These are phyloP conservation scores for Netelia fuscicornis DNA, from an alignment of 2,888 invertebrate genomes.

Conservation along the genomic window DNA sequence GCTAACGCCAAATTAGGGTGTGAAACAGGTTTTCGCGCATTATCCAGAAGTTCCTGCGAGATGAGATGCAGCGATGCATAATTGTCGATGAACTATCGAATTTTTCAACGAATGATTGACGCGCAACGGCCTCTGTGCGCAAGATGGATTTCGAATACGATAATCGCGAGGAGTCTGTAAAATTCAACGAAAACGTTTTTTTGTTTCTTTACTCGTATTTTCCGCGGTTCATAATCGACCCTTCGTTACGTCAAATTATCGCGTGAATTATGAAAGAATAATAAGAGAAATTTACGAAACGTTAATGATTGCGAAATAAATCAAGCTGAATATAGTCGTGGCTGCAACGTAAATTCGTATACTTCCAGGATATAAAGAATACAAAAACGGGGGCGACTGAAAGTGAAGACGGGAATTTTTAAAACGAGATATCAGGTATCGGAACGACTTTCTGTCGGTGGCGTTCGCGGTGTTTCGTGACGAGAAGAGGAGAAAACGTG, in stretches of 20 bases:
- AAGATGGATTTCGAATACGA: not conserved
- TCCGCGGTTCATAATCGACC: conserved; percentile 9
- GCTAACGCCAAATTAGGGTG: not conserved
- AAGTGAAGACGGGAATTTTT: conserved; percentile 3
- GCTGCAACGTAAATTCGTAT: not conserved
- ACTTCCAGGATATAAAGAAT: not conserved
- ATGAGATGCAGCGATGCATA: conserved; percentile 1
- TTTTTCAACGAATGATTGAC: conserved; percentile 15
- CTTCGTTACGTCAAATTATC: conserved; percentile 27
- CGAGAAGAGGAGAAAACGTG: conserved; percentile 8
- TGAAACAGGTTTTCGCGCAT: not conserved
- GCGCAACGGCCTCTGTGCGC: not conserved
- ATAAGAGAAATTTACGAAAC: not conserved
- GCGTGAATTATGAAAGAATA: conserved; percentile 12
- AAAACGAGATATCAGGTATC: not conserved
- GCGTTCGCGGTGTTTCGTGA: conserved; percentile 24
- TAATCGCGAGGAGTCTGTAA: conserved; percentile 3
- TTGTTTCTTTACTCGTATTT: not conserved
- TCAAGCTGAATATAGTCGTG: not conserved
- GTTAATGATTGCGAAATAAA: conserved; percentile 10
- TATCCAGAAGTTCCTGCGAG: not conserved
- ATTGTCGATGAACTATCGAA: conserved; percentile 4
- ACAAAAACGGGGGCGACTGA: not conserved
- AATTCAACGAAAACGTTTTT: conserved; percentile 4
- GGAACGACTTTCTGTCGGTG: conserved; percentile 12